Evolutionary conservation across 2,888 invertebrate species (phyloP), one percentile per base, ranked within the genome.

Genomic region (Tortricodes alternella): DNA sequence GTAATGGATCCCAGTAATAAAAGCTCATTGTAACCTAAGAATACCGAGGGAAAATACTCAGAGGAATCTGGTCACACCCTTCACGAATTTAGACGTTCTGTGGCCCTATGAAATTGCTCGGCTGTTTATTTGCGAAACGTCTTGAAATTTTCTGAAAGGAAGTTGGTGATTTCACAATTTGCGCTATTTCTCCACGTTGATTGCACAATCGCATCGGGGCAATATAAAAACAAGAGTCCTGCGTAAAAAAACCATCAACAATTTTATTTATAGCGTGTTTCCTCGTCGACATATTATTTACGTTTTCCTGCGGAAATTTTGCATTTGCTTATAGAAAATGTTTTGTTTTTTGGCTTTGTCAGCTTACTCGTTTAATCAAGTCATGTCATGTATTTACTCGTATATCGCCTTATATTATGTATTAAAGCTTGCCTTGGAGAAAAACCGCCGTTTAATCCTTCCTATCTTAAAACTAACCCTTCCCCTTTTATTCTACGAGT

Each of bases 1-100:
- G 59, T 62, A 60, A 67, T 62, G 55, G 61, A 63, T 55, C 53
- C 13, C 34, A 44, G 59, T 55, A 55, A 51, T 59, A 56, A 60
- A 55, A 50, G 16, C 51, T 58, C 46, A 51, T 63, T 56, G 52
- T 55, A 32, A n/a, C 29, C 29, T 48, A 56, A 35, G 11, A 37
- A 19, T 52, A 37, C 38, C 32, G 3, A 39, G 23, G 39, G 35
- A 43, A 27, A 1, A n/a, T n/a, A n/a, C n/a, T n/a, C n/a, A n/a
- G n/a, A n/a, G n/a, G n/a, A n/a, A n/a, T n/a, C n/a, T n/a, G n/a
- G n/a, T n/a, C n/a, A n/a, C n/a, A n/a, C n/a, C n/a, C n/a, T n/a
- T n/a, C n/a, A n/a, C n/a, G n/a, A n/a, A n/a, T n/a, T n/a, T n/a
- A n/a, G n/a, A n/a, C n/a, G n/a, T n/a, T n/a, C n/a, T n/a, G n/a